Base-by-base conservation (phyloP, 1,140 invertebrate genomes). In the Tribolium castaneum region DNA sequence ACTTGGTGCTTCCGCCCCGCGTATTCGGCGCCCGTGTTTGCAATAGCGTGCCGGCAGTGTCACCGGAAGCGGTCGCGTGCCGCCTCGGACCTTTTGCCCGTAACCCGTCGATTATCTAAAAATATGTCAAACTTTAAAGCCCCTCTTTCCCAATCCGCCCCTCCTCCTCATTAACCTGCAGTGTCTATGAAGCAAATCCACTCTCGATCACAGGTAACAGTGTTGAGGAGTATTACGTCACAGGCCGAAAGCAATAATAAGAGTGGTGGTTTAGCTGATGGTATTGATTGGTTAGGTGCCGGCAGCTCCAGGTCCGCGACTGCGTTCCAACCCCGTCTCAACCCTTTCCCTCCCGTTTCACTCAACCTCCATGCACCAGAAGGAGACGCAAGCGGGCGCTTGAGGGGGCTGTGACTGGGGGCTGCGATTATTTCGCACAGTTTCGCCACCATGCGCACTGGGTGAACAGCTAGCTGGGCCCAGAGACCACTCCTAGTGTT, bases 401-500 rank as follows among this genome's bases (percentile, higher is more conserved):
- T 35, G 51, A 52, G 52, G 34, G 73, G 56, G 12, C 34, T 70
- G 54, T 45, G 72, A 70, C 75, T 66, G 72, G 76, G 72, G 34
- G 76, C 76, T 78, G 83, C 83, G 81, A 84, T 84, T 82, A 84
- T 84, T 84, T 84, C 82, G 83, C 84, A 84, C 81, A 82, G 79
- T 82, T 79, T 80, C 70, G 76, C 80, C 81, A 84, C 80, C 84
- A 84, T 85, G 84, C 84, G 84, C 84, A 83, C 78, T 83, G 78
- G 78, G 76, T 73, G 77, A 81, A 62, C 76, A 76, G 72, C 81
- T 81, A 59, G 81, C 83, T 73, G 81, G 81, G 82, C 83, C 80
- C 80, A 81, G 81, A 78, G 84, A 84, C 84, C 84, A 85, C 84
- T 85, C 84, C 84, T 85, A 84, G 81, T 85, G 83, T 79, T 79